phyloP scores from a whole-genome alignment of 35 echinoderm and acorn worm species.

The Eucidaris tribuloides region DNA sequence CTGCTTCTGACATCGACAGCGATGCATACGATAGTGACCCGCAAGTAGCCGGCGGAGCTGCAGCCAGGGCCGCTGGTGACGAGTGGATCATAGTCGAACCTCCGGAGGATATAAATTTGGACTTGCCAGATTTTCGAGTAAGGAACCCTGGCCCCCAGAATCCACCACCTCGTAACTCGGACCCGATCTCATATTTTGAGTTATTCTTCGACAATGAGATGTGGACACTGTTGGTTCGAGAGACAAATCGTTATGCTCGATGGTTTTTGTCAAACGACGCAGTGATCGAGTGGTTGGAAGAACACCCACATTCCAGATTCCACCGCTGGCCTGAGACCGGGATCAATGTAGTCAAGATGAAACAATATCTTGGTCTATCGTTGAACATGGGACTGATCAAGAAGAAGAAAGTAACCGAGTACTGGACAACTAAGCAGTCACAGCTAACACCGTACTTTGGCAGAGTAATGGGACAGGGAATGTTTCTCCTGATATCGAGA shows the following conservation, averaged over 20 bases:
- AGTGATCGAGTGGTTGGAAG: not conserved
- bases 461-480: not conserved
- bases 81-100: not conserved
- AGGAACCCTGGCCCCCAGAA: not conserved
- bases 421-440: not conserved
- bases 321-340: not conserved
- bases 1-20: not conserved
- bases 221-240: not conserved
- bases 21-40: not conserved
- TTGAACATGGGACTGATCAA: not conserved
- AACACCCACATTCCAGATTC: not conserved
- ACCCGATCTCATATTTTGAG: not conserved
- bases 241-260: not conserved
- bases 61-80: not conserved
- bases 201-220: not conserved
- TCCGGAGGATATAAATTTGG: not conserved
- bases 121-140: not conserved
- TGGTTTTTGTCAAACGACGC: not conserved
- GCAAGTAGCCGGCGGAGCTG: not conserved
- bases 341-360: not conserved
- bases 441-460: not conserved
- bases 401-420: not conserved
- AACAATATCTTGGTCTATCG: not conserved
- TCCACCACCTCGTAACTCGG: not conserved
- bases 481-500: not conserved